Conservation (phyloP, 2,888 invertebrate genomes). For the Oeneis ivallda region DNA sequence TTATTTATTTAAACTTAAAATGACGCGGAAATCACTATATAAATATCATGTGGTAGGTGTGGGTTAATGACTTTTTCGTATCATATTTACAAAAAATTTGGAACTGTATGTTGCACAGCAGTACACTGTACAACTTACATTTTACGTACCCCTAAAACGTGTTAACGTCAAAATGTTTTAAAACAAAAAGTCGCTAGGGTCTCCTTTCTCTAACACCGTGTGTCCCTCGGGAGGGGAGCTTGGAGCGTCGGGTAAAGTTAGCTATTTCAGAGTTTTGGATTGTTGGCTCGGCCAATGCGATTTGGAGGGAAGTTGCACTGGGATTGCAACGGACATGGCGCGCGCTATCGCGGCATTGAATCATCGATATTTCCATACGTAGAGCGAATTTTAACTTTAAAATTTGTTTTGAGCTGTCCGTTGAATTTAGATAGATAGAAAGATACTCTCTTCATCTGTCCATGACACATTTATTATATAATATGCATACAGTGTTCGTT, state of each 20-base stretch:
- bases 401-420: slow-evolving; percentile 8
- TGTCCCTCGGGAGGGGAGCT: slow-evolving; percentile 8
- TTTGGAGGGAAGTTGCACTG: slow-evolving; percentile 18
- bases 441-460: too few species aligned
- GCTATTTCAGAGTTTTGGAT: slow-evolving; percentile 23
- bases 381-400: slow-evolving; percentile 5
- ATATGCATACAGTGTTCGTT: too few species aligned
- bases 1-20: too few species aligned
- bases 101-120: too few species aligned
- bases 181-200: neutral
- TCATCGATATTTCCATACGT: slow-evolving; percentile 13
- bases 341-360: slow-evolving; percentile 19
- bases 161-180: neutral
- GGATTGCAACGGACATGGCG: slow-evolving; percentile 23
- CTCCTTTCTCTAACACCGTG: neutral
- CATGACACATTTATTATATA: too few species aligned
- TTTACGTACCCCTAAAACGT: neutral
- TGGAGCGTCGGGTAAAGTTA: slow-evolving; percentile 13
- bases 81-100: too few species aligned
- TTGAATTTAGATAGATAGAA: neutral
- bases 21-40: too few species aligned
- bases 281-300: slow-evolving; percentile 19
- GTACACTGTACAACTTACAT: too few species aligned
- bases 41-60: too few species aligned
- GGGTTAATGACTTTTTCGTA: too few species aligned